Base-by-base conservation (phyloP, 2,797 vertebrate species). In the Melanogrammus aeglefinus region DNA sequence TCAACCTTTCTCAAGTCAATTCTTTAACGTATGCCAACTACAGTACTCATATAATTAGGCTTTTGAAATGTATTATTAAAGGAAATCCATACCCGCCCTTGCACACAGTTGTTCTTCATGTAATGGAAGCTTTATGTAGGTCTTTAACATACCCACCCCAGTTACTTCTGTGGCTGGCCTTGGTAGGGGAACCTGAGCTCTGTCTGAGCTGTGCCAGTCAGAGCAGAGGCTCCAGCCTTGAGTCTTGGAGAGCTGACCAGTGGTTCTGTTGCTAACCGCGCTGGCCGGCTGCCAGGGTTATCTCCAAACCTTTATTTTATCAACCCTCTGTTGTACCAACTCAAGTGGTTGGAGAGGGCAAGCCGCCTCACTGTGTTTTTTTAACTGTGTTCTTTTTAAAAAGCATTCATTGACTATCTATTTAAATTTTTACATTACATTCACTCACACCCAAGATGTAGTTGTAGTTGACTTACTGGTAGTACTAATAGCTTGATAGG, bases 231-330 rank as follows among this genome's bases (percentile, higher is more conserved):
- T 69, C 63, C 24, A 24, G 63, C 63, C 63, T 27, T 27, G 24
- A 9, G 63, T 27, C 63, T 12, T 0, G 21, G 57, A 63, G 57
- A n/a, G 63, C 63, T 69, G 27, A 24, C 24, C 63, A 69, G 63
- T 27, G 24, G n/a, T 69, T 69, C 39, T 76, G 70, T 13, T 29
- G 29, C 27, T 76, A n/a, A 36, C 74, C 41, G 31, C 27, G 3
- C 51, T 79, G 74, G 75, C 78, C 82, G 87, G 79, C 73, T 79
- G 78, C 87, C 86, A 86, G 78, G 4, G 77, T 88, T 85, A 91
- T 89, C 88, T 84, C 76, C 73, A 78, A 77, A 73, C 80, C 82
- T 86, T 81, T 86, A 82, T 86, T 90, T 89, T 86, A 89, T 88
- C 84, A 75, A 77, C 44, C 36, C 35, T 78, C 75, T 71, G 82